Evolutionary conservation across 1,140 invertebrate species (phyloP), one percentile per base, ranked within the genome.

Genomic region (Lasioglossum albipes): DNA sequence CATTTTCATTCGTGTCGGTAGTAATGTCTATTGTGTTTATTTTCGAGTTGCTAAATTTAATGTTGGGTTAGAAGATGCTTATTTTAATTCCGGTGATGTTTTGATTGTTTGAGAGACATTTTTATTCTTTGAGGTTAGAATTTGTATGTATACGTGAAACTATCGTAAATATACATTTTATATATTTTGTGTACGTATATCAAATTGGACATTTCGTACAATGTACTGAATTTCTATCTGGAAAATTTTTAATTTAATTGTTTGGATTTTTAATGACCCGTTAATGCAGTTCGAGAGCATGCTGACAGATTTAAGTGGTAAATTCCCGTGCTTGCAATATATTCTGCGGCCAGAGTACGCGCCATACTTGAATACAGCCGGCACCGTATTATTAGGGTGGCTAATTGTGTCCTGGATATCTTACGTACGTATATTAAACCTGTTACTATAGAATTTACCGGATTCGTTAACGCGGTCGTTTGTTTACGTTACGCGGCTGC

Each of bases 361-460:
- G 12, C 81, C 89, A 41, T 91, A 89, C 65, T 76, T 90, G 20
- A 90, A 83, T 45, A 91, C 90, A 41, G 87, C 84, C 27, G 85
- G 87, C 10, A 90, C 85, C 10, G 82, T 90, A n/a, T 59, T 91
- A 6, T 68, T 91, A 6, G 89, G 89, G 7, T 91, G 89, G 89
- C 81, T 90, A 54, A 84, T 90, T 18, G 83, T 90, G 10, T 87
- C 86, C 2, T 90, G 86, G 87, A 84, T 90, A 74, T 87, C 84
- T 65, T 89, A 89, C 31, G 90, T 91, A 81, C 36, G 73, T 72
- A 52, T 42, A 61, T 67, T 69, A 67, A 65, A 65, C 27, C 10
- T 20, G 49, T 52, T 66, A n/a, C 57, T 20, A 59, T n/a, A 2
- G n/a, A n/a, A 59, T 59, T n/a, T 62, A 27, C 9, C 22, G 10